Evolutionary conservation across 1,140 invertebrate species (phyloP).

Genomic region (Formica exsecta): DNA sequence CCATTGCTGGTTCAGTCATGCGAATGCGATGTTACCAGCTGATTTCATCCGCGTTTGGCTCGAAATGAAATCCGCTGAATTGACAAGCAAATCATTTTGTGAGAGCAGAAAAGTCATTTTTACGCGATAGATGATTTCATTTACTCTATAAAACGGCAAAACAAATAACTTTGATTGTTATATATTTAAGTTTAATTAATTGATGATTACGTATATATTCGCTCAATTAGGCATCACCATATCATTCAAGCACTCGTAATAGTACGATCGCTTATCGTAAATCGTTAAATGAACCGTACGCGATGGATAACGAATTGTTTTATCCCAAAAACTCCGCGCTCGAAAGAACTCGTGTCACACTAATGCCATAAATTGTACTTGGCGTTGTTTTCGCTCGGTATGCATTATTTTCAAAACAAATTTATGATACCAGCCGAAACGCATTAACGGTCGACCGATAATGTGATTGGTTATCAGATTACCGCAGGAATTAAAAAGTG

Average conservation of each 20-base stretch:
- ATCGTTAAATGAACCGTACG: constrained; percentile 22
- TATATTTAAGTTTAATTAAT: constrained; percentile 22
- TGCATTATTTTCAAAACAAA: constrained; percentile 52
- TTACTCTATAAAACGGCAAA: background rate
- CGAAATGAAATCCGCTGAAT: constrained; percentile 62
- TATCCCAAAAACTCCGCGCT: constrained; percentile 19
- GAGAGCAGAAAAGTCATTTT: background rate
- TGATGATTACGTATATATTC: background rate
- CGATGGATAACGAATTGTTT: constrained; percentile 31
- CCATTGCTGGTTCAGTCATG: constrained; percentile 65
- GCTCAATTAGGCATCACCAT: background rate
- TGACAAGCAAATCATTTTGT: background rate
- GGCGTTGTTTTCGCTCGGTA: constrained; percentile 28
- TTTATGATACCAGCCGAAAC: constrained; percentile 25
- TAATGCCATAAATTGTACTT: constrained; percentile 33
- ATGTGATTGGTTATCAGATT: constrained; percentile 48
- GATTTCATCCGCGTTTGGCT: constrained; percentile 67
- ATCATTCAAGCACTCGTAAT: constrained; percentile 12
- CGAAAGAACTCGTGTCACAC: constrained; percentile 38
- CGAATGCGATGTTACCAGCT: constrained; percentile 67
- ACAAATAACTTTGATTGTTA: background rate
- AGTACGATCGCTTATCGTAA: constrained; percentile 30
- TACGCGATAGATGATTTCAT: background rate
- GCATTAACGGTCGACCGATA: constrained; percentile 47
- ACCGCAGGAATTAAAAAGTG: constrained; percentile 37